Evolutionary conservation across 1,140 invertebrate genomes (phyloP).

Genomic region (Diachasmimorpha longicaudata): DNA sequence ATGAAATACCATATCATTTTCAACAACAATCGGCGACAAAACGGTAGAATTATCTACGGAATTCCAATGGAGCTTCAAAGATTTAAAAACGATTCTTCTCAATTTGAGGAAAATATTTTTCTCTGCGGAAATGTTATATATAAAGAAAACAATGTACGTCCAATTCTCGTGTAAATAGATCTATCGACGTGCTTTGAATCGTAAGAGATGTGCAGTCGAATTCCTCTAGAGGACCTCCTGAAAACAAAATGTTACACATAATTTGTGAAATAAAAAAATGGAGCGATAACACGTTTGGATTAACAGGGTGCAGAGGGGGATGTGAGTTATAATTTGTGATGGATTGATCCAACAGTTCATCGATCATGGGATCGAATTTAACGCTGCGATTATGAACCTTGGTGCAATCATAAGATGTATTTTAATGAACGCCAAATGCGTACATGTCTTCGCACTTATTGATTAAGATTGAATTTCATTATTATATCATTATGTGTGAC

Average conservation of each 20-base stretch:
- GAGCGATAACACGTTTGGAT: neutral
- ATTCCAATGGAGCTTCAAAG: too few relatives aligned
- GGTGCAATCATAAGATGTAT: neutral
- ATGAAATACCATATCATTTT: too few relatives aligned
- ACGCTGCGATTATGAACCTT: neutral
- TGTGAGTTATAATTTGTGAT: neutral
- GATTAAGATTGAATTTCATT: constrained; percentile 28
- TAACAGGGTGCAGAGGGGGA: neutral
- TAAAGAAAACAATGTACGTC: neutral
- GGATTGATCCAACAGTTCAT: neutral
- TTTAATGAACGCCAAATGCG: constrained; percentile 3
- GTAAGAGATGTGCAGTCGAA: neutral
- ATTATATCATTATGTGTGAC: constrained; percentile 55
- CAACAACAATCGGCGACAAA: too few relatives aligned
- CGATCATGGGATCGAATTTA: neutral
- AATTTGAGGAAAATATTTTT: too few relatives aligned
- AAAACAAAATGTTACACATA: constrained; percentile 4
- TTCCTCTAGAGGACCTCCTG: neutral
- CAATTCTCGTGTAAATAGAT: constrained; percentile 13
- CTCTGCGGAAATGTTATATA: neutral
- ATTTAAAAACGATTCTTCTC: too few relatives aligned
- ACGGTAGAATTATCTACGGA: too few relatives aligned
- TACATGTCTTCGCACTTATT: constrained; percentile 16
- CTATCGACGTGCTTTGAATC: neutral
- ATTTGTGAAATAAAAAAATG: neutral